Base-by-base conservation (phyloP, 1,140 invertebrate species). In the Steinernema feltiae region DNA sequence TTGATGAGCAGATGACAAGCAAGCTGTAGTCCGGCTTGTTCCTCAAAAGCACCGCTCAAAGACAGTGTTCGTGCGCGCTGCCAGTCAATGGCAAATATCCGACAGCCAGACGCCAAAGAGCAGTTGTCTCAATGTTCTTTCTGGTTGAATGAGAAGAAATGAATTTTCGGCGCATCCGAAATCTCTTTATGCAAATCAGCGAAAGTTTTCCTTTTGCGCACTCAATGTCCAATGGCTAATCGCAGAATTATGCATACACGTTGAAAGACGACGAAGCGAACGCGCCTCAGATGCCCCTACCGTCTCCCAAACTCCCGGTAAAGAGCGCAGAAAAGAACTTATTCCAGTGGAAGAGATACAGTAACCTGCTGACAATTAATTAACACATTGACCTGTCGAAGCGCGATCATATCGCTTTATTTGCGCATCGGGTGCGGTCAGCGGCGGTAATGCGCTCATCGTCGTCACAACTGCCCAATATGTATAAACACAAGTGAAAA, bases 1-100 rank as follows among this genome's bases (percentile, higher is more conserved):
- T 63, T 63, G 53, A 63, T 63, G 24, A 63, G 53, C 53, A 63
- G 53, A 63, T 63, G 53, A 63, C 53, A 63, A 63, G 53, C 24
- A 27, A 27, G n/a, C 24, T 63, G 53, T 7, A 63, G 3, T 17
- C 24, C 7, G 53, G 24, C 24, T 15, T 63, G 15, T 21, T 63
- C 15, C 7, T 21, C 24, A 7, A 21, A 27, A 63, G 7, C 35
- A 41, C 7, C 7, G 35, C 35, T 7, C 35, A 15, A 63, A 63
- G 24, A 63, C 53, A n/a, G 53, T 63, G 53, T 27, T 27, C 24
- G 24, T 63, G 53, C 53, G 53, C 53, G 24, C 24, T 21, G 53
- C 53, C 15, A 15, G 53, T 63, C 53, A 63, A 63, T 63, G 35
- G 35, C 7, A n/a, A 41, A 41, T 41, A 41, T 63, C 53, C 53